Percentiles rank a stretch among this genome's conserved stretches.
Conservation (phyloP, 2,113 vertebrate species). For the Leptobrachium ailaonicum region DNA sequence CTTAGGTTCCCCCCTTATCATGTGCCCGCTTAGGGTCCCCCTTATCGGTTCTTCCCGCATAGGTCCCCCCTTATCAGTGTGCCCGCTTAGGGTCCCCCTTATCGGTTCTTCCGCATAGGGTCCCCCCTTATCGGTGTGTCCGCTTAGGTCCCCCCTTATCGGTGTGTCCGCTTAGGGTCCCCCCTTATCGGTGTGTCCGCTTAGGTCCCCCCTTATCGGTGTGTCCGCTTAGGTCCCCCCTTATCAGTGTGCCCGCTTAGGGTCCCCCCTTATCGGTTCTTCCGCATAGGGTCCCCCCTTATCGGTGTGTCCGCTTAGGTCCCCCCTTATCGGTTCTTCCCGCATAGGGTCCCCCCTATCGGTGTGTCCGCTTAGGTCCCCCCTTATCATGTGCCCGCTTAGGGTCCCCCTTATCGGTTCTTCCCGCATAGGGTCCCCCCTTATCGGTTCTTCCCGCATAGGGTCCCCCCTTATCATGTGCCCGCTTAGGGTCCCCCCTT, state of each 20-base stretch:
- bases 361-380: neutral
- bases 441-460: no score
- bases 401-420: neutral
- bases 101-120: rapidly evolving
- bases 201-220: no score
- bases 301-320: no score
- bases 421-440: neutral
- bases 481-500: neutral
- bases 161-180: neutral
- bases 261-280: neutral
- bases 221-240: no score
- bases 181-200: rapidly evolving
- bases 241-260: neutral
- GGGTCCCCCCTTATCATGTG: no score
- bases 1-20: neutral
- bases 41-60: rapidly evolving
- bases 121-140: no score
- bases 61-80: neutral
- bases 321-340: no score
- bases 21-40: neutral
- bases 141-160: no score
- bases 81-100: neutral
- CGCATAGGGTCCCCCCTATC: neutral
- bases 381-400: no score
- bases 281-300: no score